Conservation (phyloP, 2,888 invertebrate species). For the Tipula lateralis region DNA sequence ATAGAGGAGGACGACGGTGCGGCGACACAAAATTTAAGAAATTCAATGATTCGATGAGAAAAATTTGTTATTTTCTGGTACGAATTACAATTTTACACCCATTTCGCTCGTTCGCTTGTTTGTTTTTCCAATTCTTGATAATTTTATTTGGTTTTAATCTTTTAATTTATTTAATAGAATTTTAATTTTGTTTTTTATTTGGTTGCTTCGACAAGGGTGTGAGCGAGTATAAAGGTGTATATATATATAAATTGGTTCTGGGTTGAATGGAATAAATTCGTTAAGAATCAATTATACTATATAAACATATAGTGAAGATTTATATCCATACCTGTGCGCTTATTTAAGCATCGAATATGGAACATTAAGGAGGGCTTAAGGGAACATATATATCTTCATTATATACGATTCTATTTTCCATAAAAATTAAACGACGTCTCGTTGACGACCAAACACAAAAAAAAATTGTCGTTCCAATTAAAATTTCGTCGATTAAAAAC, state of each 20-base stretch:
- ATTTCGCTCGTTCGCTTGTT: background rate
- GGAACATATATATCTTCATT: too few relatives aligned
- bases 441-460: background rate
- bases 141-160: constrained; percentile 11
- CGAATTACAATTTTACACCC: background rate
- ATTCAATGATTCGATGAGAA: background rate
- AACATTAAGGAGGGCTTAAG: too few relatives aligned
- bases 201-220: background rate
- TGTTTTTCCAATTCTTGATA: background rate
- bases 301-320: too few relatives aligned
- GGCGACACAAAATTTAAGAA: background rate
- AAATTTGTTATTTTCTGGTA: background rate
- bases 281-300: background rate
- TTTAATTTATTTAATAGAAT: constrained; percentile 24
- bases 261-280: background rate
- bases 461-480: background rate
- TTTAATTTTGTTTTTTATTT: constrained; percentile 1
- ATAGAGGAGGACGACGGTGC: background rate
- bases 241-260: background rate
- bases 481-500: background rate
- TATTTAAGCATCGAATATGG: too few relatives aligned
- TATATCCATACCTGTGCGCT: too few relatives aligned
- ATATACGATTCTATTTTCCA: too few relatives aligned
- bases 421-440: background rate
- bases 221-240: background rate